Conservation (phyloP, 2,888 invertebrate genomes). For the Cephus nigrinus region DNA sequence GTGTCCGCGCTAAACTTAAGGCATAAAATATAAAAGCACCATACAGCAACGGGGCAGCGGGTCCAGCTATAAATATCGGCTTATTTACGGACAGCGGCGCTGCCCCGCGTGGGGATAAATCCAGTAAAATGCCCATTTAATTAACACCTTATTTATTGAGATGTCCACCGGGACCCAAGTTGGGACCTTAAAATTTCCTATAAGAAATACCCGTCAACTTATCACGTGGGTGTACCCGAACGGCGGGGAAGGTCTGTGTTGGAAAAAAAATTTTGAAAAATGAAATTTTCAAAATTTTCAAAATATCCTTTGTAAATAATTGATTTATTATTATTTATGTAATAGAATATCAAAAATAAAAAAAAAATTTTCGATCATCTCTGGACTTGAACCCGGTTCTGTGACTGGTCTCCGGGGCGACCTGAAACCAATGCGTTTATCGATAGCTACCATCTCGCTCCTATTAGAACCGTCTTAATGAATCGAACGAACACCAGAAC, state of each 20-base stretch:
- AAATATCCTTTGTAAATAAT: neutral
- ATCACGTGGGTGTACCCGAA: neutral
- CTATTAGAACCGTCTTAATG: conserved; percentile 25
- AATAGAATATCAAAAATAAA: neutral
- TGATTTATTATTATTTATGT: neutral
- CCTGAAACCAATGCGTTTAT: conserved; percentile 21
- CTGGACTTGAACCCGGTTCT: neutral
- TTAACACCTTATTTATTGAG: conserved; percentile 66
- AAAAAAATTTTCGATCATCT: conserved; percentile 15
- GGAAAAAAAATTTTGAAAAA: neutral
- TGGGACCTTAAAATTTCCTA: neutral
- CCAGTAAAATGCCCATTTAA: conserved; percentile 63
- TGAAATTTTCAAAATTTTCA: neutral
- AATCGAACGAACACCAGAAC: conserved; percentile 14
- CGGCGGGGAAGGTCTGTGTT: no score
- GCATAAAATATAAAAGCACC: conserved; percentile 20
- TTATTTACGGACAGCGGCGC: conserved; percentile 57
- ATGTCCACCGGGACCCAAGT: conserved; percentile 42
- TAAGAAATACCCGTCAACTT: neutral
- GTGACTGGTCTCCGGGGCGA: neutral
- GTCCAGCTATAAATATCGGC: conserved; percentile 58
- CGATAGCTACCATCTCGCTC: conserved; percentile 31
- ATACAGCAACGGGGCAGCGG: conserved; percentile 26
- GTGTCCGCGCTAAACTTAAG: conserved; percentile 12
- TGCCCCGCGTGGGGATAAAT: conserved; percentile 53